Evolutionary conservation across 2,888 invertebrate species (phyloP), one percentile per base, ranked within the genome.

Genomic region (Ophion ellenae): DNA sequence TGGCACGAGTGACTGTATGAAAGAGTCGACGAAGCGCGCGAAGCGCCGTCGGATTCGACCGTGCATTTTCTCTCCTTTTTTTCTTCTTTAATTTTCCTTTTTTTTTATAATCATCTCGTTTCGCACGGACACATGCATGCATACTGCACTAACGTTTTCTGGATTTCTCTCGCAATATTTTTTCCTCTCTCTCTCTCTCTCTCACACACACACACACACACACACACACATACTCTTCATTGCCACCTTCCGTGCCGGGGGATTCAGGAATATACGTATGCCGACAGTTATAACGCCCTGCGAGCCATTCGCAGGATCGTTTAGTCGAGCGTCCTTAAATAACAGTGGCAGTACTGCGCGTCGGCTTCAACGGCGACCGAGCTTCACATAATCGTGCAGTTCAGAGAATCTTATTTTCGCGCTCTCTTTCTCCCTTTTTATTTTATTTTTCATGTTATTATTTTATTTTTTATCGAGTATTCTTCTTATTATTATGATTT

Each of bases 281-380:
- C 84, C 89, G 91, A 90, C 90, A 90, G 90, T 92, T 92, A 90
- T 90, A 92, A 90, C 89, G 89, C 90, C 57, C 59, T 87, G 88
- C 86, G 84, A 87, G 88, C 89, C 91, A 90, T 91, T 92, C 89
- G 89, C 91, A 87, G 87, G 90, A 92, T 91, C 91, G 90, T 92
- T 91, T 90, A 87, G 88, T 85, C 88, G 90, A 90, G 89, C 89
- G 89, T 90, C 87, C 89, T 91, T 90, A 91, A 91, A 91, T 91
- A 89, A 92, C 88, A 88, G 85, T 87, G 85, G 87, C 80, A 83
- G 81, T 73, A 36, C 63, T 67, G 73, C 67, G 67, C 77, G 69
- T 73, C 80, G 64, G 69, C 75, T 63, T 70, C 75, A 61, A 76
- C 70, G 66, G 57, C 73, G 67, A 53, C 24, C 69, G 71, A 67